These are phyloP conservation scores for Bhutanitis thaidina DNA, from an alignment of 2,888 invertebrate genomes.

Conservation along the genomic window DNA sequence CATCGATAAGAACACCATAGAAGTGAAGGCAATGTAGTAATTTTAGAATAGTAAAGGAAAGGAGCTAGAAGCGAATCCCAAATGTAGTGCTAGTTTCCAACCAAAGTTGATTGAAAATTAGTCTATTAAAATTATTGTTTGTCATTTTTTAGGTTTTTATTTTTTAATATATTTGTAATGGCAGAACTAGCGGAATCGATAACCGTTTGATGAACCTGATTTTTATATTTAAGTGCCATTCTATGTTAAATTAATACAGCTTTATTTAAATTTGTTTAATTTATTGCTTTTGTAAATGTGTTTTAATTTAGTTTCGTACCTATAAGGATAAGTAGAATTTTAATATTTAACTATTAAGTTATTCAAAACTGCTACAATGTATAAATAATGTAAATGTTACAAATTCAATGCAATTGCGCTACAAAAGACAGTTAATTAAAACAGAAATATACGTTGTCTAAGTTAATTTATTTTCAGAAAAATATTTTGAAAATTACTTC, in stretches of 20 bases:
- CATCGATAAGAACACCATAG: slow-evolving; percentile 56
- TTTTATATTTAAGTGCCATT: slow-evolving; percentile 42
- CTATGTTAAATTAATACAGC: slow-evolving; percentile 20
- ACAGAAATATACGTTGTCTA: too few relatives aligned
- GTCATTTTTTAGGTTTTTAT: not conserved
- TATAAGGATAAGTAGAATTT: not conserved
- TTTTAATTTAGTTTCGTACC: slow-evolving; percentile 11
- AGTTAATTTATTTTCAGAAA: too few relatives aligned
- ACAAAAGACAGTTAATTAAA: too few relatives aligned
- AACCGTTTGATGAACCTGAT: slow-evolving; percentile 26
- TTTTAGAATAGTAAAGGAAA: not conserved
- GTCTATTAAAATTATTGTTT: slow-evolving; percentile 27
- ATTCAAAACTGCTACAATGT: too few relatives aligned
- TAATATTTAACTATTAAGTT: too few relatives aligned
- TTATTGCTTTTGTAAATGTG: slow-evolving; percentile 38
- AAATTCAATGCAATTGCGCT: too few relatives aligned
- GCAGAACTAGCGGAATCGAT: slow-evolving; percentile 21
- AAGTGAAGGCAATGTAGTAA: slow-evolving; percentile 60
- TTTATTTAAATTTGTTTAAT: slow-evolving; percentile 26
- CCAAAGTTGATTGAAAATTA: slow-evolving; percentile 70
- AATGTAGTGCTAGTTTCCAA: slow-evolving; percentile 72
- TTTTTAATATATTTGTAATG: not conserved
- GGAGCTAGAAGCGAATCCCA: slow-evolving; percentile 42
- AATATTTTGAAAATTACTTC: too few relatives aligned
- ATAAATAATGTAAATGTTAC: too few relatives aligned